Conservation (phyloP, 2,888 invertebrate species). For the Pandemis corylana region DNA sequence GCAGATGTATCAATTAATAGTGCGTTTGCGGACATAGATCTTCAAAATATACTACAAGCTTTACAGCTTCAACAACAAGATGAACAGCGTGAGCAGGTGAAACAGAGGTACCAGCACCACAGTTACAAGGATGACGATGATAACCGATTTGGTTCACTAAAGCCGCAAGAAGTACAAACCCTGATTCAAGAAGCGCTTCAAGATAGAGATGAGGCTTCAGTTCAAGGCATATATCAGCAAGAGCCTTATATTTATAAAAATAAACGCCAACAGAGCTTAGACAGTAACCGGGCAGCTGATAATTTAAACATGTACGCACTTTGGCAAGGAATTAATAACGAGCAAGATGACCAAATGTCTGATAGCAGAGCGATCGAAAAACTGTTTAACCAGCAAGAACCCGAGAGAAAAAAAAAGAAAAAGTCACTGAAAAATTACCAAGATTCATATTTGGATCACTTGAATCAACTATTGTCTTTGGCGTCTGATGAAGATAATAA, state of each 20-base stretch:
- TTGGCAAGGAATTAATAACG: conserved; percentile 5
- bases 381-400: not conserved
- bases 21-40: conserved; percentile 29
- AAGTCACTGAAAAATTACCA: conserved; percentile 9
- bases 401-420: conserved; percentile 1
- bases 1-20: conserved; percentile 29
- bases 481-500: not conserved
- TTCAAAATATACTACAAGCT: conserved; percentile 43
- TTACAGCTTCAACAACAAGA: conserved; percentile 40
- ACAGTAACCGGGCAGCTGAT: not conserved
- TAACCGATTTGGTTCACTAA: conserved; percentile 43
- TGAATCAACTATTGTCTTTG: conserved; percentile 14
- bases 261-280: conserved; percentile 15
- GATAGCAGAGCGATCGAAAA: not conserved
- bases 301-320: not conserved
- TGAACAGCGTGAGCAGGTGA: conserved; percentile 23
- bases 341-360: not conserved
- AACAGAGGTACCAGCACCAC: conserved; percentile 23
- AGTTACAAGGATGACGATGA: conserved; percentile 43
- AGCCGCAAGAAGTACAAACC: conserved; percentile 48
- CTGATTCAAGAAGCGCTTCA: conserved; percentile 47
- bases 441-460: conserved; percentile 10
- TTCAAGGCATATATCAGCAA: conserved; percentile 16
- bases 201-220: conserved; percentile 11
- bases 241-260: conserved; percentile 33